Percentiles rank a stretch among this genome's conserved stretches.
These are phyloP conservation scores for Anadara kagoshimensis DNA, from an alignment of 1,140 invertebrate genomes.

Conservation along the genomic window DNA sequence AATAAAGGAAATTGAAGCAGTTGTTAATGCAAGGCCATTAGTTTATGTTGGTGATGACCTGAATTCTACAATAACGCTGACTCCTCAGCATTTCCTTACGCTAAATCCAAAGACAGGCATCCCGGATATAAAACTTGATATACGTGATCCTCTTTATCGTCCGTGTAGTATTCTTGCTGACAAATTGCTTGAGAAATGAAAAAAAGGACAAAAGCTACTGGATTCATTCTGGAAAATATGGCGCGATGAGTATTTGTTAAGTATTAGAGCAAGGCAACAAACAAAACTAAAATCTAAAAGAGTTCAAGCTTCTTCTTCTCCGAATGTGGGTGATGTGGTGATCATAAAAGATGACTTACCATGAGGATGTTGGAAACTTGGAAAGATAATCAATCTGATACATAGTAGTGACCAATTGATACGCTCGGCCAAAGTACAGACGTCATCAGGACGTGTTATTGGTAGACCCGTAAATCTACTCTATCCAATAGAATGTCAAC, in stretches of 20 bases:
- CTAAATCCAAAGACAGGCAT: constrained; percentile 5
- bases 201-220: neutral
- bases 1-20: no score
- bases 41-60: constrained; percentile 36
- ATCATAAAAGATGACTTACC: no score
- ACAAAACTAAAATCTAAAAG: no score
- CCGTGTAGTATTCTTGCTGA: neutral
- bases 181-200: neutral
- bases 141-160: neutral
- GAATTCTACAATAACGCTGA: constrained; percentile 9
- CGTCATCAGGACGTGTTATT: no score
- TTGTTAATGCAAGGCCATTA: constrained; percentile 29
- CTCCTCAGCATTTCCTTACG: neutral
- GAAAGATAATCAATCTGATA: no score
- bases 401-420: no score
- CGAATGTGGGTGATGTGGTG: no score
- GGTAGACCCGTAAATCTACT: neutral
- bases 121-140: constrained; percentile 11
- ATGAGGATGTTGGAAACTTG: no score
- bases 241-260: neutral
- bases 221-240: neutral
- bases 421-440: no score
- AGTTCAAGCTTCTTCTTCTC: no score
- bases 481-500: neutral
- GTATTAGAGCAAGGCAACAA: neutral